Evolutionary conservation across 53 echinoderm and acorn worm genomes (phyloP).

Genomic region (Glandiceps talaboti): DNA sequence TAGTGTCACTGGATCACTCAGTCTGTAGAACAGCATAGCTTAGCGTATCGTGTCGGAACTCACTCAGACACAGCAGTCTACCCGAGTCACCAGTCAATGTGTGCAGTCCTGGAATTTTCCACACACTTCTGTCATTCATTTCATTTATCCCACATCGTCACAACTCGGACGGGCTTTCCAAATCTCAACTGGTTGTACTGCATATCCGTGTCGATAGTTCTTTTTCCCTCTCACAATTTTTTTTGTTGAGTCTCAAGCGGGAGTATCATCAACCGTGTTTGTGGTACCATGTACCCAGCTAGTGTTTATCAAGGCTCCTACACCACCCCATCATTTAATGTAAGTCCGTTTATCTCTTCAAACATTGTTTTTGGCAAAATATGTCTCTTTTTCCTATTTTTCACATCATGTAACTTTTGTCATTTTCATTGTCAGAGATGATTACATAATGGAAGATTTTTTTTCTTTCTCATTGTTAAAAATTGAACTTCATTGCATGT

Average conservation of each 20-base stretch:
- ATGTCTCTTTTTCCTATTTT: too few relatives aligned
- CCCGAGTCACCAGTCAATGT: not conserved
- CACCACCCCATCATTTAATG: not conserved
- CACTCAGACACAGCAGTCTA: not conserved
- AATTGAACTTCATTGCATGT: too few relatives aligned
- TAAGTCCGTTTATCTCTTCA: not conserved
- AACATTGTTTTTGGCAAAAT: too few relatives aligned
- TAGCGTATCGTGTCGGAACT: slow-evolving; percentile 1
- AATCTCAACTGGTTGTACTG: not conserved
- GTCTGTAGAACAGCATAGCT: not conserved
- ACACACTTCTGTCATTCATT: not conserved
- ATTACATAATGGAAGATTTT: too few relatives aligned
- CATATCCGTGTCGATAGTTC: not conserved
- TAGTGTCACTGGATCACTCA: not conserved
- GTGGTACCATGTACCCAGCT: not conserved
- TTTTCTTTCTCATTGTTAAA: too few relatives aligned
- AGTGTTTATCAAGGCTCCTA: not conserved
- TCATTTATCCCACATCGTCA: not conserved
- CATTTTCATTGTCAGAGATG: too few relatives aligned
- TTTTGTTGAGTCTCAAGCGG: too few relatives aligned
- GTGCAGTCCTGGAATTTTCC: not conserved
- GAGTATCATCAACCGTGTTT: not conserved
- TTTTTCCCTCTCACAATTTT: not conserved
- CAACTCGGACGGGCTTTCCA: not conserved
- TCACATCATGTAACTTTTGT: too few relatives aligned